A percentile compares a stretch with the other conserved stretches of the same genome.
Conservation (phyloP, 2,113 vertebrate species). For the Grammatotria lemairii region DNA sequence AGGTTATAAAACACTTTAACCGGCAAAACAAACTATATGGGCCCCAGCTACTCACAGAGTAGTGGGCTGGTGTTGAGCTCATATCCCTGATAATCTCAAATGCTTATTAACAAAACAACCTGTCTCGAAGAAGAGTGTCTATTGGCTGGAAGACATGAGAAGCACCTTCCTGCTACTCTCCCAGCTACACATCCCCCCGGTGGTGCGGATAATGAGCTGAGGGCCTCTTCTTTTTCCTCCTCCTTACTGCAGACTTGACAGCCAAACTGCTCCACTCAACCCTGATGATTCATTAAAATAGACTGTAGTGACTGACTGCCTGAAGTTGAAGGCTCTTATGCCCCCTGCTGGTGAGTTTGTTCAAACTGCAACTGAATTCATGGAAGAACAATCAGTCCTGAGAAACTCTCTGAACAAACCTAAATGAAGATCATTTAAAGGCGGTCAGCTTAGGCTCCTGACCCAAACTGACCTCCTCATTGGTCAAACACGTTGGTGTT, state of each 20-base stretch:
- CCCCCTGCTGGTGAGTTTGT: slow-evolving; percentile 31
- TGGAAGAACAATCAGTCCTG: background rate
- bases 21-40: background rate
- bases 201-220: background rate
- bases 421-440: background rate
- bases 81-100: background rate
- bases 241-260: background rate
- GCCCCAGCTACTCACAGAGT: background rate
- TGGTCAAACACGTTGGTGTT: background rate
- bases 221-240: background rate
- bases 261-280: background rate
- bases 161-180: background rate
- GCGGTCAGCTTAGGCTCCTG: background rate
- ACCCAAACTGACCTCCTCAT: background rate
- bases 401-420: background rate
- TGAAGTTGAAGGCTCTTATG: background rate
- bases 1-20: background rate
- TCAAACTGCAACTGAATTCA: background rate
- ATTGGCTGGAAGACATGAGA: background rate
- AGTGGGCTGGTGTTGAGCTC: background rate
- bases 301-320: background rate
- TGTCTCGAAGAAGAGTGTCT: background rate
- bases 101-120: background rate
- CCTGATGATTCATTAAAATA: background rate
- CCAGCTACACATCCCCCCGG: background rate